These are phyloP conservation scores for Orthosia cruda DNA, from an alignment of 2,888 invertebrate species.

Conservation along the genomic window DNA sequence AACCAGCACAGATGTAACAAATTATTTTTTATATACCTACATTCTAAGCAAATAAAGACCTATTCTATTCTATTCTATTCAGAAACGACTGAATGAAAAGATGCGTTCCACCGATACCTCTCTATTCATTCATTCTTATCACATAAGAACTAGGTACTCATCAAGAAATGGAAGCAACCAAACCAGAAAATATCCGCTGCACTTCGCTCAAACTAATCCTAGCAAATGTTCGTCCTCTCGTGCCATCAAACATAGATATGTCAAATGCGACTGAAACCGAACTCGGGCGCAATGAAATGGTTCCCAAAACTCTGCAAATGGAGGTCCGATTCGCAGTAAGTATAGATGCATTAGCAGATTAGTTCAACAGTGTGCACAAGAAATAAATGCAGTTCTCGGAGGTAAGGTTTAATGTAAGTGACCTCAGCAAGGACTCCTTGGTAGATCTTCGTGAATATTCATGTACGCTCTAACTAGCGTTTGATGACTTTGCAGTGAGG, in stretches of 20 bases:
- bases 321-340: slow-evolving; percentile 51
- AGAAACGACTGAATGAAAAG: slow-evolving; percentile 11
- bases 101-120: neutral
- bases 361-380: slow-evolving; percentile 71
- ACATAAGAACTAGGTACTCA: slow-evolving; percentile 9
- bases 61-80: too few species aligned
- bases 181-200: slow-evolving; percentile 33
- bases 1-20: too few species aligned
- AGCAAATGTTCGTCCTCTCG: slow-evolving; percentile 11
- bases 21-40: too few species aligned
- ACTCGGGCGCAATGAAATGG: slow-evolving; percentile 60
- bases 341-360: slow-evolving; percentile 81
- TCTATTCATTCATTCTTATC: slow-evolving; percentile 38
- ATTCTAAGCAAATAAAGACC: too few species aligned
- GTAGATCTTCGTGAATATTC: too few species aligned
- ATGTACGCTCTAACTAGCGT: neutral
- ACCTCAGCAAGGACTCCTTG: neutral
- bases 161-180: slow-evolving; percentile 45
- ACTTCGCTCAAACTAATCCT: slow-evolving; percentile 35
- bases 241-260: slow-evolving; percentile 45
- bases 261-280: slow-evolving; percentile 51
- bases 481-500: neutral
- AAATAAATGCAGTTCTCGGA: slow-evolving; percentile 63
- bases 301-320: slow-evolving; percentile 62
- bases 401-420: slow-evolving; percentile 48